phyloP scores from a whole-genome alignment of 2,797 vertebrate species.

The Sandelia bainsii region DNA sequence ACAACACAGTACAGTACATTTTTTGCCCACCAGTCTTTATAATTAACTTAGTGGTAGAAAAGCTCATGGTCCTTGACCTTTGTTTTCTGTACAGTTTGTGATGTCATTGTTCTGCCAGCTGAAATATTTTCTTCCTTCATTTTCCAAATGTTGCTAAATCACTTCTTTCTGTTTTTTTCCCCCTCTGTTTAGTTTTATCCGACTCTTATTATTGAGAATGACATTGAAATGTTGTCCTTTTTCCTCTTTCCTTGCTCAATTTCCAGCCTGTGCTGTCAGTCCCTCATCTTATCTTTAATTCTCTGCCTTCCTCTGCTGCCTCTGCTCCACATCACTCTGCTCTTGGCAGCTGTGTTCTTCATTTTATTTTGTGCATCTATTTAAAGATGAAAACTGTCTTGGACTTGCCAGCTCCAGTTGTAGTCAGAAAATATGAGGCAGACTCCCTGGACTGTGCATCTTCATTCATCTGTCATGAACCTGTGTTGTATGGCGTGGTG shows the following conservation, averaged over 20 bases:
- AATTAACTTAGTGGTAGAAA: neutral
- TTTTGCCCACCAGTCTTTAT: neutral
- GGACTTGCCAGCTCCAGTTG: slow-evolving; percentile 36
- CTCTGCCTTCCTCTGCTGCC: neutral
- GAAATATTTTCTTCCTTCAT: neutral
- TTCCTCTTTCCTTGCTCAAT: neutral
- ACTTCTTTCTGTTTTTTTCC: neutral
- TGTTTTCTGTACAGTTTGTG: neutral
- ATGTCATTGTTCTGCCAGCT: neutral
- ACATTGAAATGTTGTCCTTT: neutral
- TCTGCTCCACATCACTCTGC: slow-evolving; percentile 25
- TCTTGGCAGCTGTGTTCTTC: slow-evolving; percentile 52
- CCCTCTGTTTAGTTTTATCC: neutral
- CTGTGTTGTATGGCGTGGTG: neutral
- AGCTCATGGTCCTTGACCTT: neutral
- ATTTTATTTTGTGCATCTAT: slow-evolving; percentile 64
- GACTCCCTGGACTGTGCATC: slow-evolving; percentile 37
- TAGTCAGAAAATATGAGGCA: slow-evolving; percentile 38
- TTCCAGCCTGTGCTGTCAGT: slow-evolving; percentile 20
- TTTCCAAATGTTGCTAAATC: neutral
- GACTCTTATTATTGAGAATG: no score
- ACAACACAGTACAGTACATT: neutral
- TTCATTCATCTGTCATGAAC: no score
- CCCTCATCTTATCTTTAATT: slow-evolving; percentile 26
- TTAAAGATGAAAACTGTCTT: slow-evolving; percentile 61